Evolutionary conservation across 30 jellyfish, hydroid and myxozoan genomes (phyloP).

Genomic region (Aurelia aurita complex sp. Pacific): DNA sequence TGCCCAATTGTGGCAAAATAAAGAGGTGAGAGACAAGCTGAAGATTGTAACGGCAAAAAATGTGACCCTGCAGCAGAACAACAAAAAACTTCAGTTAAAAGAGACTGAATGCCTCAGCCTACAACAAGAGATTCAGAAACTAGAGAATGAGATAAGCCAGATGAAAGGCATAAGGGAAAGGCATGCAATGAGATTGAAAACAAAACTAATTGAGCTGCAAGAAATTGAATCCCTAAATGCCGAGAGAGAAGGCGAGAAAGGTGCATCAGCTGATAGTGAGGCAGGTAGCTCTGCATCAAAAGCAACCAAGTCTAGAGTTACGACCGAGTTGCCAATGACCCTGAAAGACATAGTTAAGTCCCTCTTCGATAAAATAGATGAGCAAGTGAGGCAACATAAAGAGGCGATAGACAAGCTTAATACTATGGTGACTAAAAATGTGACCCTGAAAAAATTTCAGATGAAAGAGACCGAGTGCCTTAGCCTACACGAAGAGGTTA

Average conservation of each 20-base stretch:
- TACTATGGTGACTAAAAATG: too few relatives aligned
- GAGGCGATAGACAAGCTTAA: neutral
- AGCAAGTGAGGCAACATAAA: neutral
- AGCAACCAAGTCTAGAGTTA: neutral
- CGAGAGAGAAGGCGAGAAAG: neutral
- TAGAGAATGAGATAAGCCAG: neutral
- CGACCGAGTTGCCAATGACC: neutral
- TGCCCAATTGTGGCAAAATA: too few relatives aligned
- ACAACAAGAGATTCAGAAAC: neutral
- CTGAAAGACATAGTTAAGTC: neutral
- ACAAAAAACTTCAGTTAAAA: neutral
- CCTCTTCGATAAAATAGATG: constrained; percentile 9
- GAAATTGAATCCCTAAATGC: neutral
- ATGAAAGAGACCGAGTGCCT: neutral
- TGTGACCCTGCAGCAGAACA: constrained; percentile 3
- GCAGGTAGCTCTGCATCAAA: neutral
- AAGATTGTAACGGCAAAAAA: neutral
- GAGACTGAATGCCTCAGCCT: neutral
- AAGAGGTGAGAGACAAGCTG: neutral
- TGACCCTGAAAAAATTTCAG: neutral
- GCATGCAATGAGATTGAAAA: too few relatives aligned
- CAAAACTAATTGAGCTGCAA: neutral
- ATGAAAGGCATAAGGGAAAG: neutral
- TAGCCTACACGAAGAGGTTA: neutral
- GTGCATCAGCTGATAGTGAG: neutral